phyloP scores from a whole-genome alignment of 2,797 vertebrate genomes.

The Novumbra hubbsi region DNA sequence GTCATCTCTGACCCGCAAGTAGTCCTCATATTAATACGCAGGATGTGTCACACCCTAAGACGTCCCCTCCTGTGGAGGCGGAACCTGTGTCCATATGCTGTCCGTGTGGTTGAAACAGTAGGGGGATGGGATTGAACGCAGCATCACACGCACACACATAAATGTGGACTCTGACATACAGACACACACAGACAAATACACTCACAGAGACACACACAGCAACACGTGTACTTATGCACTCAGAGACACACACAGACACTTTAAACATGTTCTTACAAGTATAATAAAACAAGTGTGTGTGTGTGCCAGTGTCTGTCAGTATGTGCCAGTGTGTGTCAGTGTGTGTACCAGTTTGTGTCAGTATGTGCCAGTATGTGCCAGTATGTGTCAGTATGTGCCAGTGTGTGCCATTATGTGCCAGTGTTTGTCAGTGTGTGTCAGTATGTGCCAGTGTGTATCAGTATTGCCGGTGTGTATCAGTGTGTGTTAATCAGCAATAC shows the following conservation, averaged over 20 bases:
- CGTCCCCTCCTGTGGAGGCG: neutral
- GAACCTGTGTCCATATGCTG: neutral
- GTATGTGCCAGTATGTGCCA: conserved; percentile 14
- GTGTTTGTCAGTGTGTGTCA: neutral
- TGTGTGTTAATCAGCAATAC: conserved; percentile 13
- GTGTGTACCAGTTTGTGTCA: conserved; percentile 13
- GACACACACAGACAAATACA: neutral
- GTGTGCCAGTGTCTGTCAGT: conserved; percentile 2
- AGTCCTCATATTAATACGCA: neutral
- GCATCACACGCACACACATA: neutral
- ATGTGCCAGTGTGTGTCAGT: neutral
- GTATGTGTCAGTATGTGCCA: conserved; percentile 28
- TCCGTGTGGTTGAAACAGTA: neutral
- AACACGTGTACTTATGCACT: no score
- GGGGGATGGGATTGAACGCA: conserved; percentile 5
- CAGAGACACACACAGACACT: no score
- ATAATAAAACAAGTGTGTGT: conserved; percentile 18
- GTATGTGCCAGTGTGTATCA: neutral
- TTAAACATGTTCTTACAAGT: no score
- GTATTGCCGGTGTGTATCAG: conserved; percentile 11
- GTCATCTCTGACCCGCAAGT: no score
- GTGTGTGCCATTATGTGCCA: neutral
- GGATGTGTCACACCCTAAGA: neutral
- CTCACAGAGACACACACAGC: neutral
- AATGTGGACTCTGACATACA: neutral